Conservation (phyloP, 2,797 vertebrate species). For the Synanceia verrucosa region DNA sequence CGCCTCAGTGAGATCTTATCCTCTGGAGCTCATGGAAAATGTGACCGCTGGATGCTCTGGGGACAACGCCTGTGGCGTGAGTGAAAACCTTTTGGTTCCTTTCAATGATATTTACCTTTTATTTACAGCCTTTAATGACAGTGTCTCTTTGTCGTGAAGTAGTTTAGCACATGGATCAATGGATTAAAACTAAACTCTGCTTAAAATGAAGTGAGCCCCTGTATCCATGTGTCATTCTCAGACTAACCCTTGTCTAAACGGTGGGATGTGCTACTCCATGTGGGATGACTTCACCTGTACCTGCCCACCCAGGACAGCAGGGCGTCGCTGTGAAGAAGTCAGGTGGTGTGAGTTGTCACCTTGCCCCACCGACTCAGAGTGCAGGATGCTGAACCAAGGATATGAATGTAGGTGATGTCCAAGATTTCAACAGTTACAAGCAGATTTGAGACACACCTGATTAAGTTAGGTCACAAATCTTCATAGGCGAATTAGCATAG, state of each 20-base stretch:
- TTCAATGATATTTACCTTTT: background rate
- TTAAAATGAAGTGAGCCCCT: background rate
- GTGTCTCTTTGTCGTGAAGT: background rate
- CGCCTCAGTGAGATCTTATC: constrained; percentile 54
- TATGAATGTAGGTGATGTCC: constrained; percentile 89
- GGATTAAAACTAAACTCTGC: too few species aligned
- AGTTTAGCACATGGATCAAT: too few species aligned
- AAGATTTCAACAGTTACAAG: background rate
- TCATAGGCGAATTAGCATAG: background rate
- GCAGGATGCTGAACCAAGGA: constrained; percentile 83
- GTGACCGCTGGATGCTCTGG: constrained; percentile 86
- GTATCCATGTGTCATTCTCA: constrained; percentile 57
- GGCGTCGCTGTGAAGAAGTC: constrained; percentile 87
- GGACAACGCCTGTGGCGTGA: constrained; percentile 86
- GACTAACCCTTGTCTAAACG: constrained; percentile 88
- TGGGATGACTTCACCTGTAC: constrained; percentile 91
- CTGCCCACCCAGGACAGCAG: constrained; percentile 86
- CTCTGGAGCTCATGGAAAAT: constrained; percentile 77
- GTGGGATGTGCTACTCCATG: constrained; percentile 86
- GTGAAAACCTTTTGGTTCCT: constrained; percentile 29
- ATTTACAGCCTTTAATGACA: background rate
- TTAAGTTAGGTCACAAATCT: background rate
- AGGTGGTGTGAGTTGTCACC: constrained; percentile 88
- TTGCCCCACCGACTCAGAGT: constrained; percentile 84
- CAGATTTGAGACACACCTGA: background rate